Conservation (phyloP, 2,113 vertebrate genomes). For the Sturnira hondurensis region DNA sequence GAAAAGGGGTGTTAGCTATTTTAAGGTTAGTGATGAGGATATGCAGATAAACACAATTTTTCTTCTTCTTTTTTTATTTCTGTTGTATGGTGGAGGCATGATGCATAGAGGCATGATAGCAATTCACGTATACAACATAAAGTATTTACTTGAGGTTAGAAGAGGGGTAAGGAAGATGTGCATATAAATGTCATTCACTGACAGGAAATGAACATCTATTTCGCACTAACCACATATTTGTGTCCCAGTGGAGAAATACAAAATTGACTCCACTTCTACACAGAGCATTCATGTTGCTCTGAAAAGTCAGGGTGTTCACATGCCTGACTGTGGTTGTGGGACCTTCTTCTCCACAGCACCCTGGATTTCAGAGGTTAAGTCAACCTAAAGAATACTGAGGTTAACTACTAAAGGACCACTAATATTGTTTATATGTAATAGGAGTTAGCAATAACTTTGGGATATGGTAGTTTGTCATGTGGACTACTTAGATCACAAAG, state of each 20-base stretch:
- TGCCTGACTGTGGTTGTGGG: not conserved
- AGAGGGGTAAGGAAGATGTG: not conserved
- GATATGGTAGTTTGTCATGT: not conserved
- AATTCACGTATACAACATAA: not conserved
- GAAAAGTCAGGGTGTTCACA: not conserved
- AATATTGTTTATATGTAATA: not conserved
- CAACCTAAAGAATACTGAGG: not conserved
- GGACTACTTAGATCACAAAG: not conserved
- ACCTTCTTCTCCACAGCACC: not conserved
- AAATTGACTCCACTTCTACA: not conserved
- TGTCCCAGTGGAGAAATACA: not conserved
- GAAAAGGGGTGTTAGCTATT: not conserved
- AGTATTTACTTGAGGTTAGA: not conserved
- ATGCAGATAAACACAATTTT: not conserved
- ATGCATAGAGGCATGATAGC: not conserved
- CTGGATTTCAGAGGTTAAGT: not conserved
- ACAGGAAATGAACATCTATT: not conserved
- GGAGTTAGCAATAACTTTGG: not conserved
- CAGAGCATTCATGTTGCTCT: not conserved
- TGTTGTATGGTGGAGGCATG: not conserved
- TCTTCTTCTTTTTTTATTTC: not conserved
- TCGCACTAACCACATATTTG: not conserved
- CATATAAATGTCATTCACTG: not conserved
- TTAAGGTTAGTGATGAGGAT: not conserved
- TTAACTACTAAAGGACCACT: not conserved